phyloP scores from a whole-genome alignment of 2,797 vertebrate species.

The Spea hammondii region DNA sequence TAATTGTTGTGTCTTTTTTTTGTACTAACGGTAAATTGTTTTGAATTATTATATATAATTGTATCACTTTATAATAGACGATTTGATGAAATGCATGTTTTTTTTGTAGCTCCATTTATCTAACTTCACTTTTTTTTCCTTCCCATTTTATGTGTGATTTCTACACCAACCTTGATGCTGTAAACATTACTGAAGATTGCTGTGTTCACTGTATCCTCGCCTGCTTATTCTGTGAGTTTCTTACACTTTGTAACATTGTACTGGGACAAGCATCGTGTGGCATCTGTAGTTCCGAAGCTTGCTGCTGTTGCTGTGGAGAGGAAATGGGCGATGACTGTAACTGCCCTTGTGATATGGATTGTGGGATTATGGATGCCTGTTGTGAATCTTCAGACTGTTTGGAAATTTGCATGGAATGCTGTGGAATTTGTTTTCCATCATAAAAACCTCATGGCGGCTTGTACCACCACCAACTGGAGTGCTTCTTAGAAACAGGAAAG shows the following conservation, averaged over 20 bases:
- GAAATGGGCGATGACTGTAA: conserved; percentile 94
- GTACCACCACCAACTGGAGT: conserved; percentile 59
- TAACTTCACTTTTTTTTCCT: background rate
- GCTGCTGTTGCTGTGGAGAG: conserved; percentile 87
- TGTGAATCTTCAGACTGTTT: conserved; percentile 97
- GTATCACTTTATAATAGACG: too few species aligned
- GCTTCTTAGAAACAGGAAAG: conserved; percentile 48
- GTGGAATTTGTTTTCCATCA: conserved; percentile 95
- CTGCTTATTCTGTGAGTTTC: conserved; percentile 97
- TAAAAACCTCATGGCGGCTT: conserved; percentile 58
- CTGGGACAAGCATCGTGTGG: conserved; percentile 89
- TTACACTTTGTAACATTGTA: conserved; percentile 94
- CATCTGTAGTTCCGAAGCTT: conserved; percentile 84
- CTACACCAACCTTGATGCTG: background rate
- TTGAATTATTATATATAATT: too few species aligned
- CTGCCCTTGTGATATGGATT: conserved; percentile 94
- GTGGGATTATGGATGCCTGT: conserved; percentile 96
- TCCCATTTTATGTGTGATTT: background rate
- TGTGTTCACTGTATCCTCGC: conserved; percentile 98
- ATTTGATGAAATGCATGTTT: background rate
- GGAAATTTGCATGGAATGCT: conserved; percentile 99
- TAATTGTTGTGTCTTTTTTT: too few species aligned
- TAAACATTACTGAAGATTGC: conserved; percentile 75
- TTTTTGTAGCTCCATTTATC: background rate
- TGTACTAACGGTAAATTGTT: too few species aligned